Evolutionary conservation across 1,140 invertebrate species (phyloP).

Genomic region (Caerostris darwini): DNA sequence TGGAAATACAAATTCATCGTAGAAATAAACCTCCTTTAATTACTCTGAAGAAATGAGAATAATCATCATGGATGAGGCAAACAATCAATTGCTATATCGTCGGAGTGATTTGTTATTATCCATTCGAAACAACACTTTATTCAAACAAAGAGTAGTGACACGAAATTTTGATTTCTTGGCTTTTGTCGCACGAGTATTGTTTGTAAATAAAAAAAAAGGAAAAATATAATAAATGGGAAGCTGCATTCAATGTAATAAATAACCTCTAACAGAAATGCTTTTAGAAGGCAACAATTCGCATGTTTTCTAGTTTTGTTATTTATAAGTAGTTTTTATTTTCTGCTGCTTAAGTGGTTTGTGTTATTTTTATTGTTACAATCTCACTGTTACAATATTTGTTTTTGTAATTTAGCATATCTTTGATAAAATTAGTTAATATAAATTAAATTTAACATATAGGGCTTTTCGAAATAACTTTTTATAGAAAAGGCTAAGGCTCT

Average conservation of each 20-base stretch:
- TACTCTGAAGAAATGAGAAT: neutral
- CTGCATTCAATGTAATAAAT: neutral
- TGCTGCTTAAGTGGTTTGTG: no score
- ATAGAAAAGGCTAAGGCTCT: no score
- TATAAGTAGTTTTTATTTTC: no score
- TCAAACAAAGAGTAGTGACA: neutral
- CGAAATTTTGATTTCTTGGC: neutral
- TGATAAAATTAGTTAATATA: no score
- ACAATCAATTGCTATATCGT: neutral
- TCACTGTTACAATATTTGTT: no score
- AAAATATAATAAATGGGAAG: neutral
- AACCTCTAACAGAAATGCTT: neutral
- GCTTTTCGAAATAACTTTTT: no score
- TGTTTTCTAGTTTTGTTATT: no score
- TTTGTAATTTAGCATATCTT: no score
- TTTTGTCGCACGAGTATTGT: neutral
- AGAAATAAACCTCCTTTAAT: neutral
- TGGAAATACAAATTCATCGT: neutral
- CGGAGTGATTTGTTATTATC: neutral
- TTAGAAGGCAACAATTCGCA: neutral
- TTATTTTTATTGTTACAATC: no score
- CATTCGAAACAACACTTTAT: neutral
- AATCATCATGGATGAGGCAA: neutral
- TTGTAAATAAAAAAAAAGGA: neutral
- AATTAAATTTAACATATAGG: no score